Percentiles rank a stretch among this genome's conserved stretches.
Conservation (phyloP, 1,140 invertebrate species). For the Melipona quadrifasciata region DNA sequence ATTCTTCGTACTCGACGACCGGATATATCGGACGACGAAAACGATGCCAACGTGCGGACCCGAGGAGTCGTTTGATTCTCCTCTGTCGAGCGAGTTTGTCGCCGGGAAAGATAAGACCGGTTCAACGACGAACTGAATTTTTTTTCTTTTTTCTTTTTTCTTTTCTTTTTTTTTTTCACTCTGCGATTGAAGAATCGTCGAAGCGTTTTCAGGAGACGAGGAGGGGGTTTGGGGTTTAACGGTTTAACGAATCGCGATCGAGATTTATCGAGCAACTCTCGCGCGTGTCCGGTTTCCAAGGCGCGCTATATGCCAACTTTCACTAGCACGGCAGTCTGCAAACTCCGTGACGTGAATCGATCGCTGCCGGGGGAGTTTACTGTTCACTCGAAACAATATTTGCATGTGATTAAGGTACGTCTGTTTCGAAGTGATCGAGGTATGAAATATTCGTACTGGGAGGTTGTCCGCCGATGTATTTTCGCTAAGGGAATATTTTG, state of each 20-base stretch:
- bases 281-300: not conserved
- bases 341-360: not conserved
- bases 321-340: not conserved
- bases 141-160: too few species aligned
- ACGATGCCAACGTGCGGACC: not conserved
- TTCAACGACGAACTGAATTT: not conserved
- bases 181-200: not conserved
- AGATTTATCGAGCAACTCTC: not conserved
- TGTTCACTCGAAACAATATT: not conserved
- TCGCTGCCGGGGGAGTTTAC: not conserved
- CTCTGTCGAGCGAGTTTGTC: conserved; percentile 3
- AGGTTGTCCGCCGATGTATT: not conserved
- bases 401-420: not conserved
- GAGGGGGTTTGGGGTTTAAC: not conserved
- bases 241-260: not conserved
- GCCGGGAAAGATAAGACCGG: not conserved
- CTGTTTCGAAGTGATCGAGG: not conserved
- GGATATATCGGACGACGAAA: conserved; percentile 5
- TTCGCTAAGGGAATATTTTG: too few species aligned
- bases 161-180: too few species aligned
- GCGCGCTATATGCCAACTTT: not conserved
- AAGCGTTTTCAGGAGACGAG: not conserved
- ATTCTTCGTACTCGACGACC: conserved; percentile 37
- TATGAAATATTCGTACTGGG: not conserved
- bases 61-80: not conserved